Conservation (phyloP, 2,888 invertebrate species). For the Apodemia zela region DNA sequence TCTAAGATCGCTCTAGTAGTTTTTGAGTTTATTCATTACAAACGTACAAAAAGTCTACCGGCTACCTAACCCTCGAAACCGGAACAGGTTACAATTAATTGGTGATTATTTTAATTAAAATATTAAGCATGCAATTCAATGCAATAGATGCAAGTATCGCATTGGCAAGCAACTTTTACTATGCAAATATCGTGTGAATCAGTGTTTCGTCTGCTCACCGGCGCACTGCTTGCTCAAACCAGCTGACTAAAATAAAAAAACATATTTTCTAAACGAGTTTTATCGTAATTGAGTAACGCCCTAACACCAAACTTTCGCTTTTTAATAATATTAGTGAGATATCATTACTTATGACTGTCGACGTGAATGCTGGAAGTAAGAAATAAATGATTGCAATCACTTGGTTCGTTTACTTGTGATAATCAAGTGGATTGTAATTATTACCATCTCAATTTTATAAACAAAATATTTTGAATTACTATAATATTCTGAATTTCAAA, state of each 20-base stretch:
- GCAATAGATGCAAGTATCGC: not conserved
- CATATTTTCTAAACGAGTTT: not conserved
- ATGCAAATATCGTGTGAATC: constrained; percentile 1
- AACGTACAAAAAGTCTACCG: too few species aligned
- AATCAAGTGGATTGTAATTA: too few species aligned
- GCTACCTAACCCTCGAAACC: too few species aligned
- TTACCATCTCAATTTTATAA: too few species aligned
- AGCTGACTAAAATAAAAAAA: not conserved
- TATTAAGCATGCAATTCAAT: not conserved
- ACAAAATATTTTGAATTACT: too few species aligned
- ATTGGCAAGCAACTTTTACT: not conserved
- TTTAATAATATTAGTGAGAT: not conserved
- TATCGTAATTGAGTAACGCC: not conserved
- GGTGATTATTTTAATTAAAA: too few species aligned
- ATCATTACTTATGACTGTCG: not conserved
- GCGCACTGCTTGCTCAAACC: not conserved
- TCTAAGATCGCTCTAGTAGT: too few species aligned
- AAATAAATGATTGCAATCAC: too few species aligned
- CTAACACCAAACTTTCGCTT: not conserved
- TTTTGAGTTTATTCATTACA: too few species aligned
- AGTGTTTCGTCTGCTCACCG: not conserved
- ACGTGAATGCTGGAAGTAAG: not conserved
- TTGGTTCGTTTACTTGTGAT: too few species aligned
- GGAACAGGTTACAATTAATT: too few species aligned
- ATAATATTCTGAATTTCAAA: too few species aligned